These are phyloP conservation scores for Heteractis magnifica DNA, from an alignment of 92 coral and sea anemone species.

Conservation along the genomic window DNA sequence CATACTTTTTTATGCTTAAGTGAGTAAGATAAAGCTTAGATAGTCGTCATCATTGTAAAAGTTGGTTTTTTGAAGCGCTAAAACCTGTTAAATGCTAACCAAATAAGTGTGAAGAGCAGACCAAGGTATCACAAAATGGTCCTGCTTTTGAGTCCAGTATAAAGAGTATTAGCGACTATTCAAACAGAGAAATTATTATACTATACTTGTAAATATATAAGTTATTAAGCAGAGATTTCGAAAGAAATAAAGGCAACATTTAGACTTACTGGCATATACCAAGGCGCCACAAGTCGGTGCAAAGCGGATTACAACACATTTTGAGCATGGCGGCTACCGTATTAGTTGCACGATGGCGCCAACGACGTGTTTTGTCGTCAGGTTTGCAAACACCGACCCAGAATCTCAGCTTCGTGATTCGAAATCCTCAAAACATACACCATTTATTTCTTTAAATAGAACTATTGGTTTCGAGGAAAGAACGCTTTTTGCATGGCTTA, in stretches of 20 bases:
- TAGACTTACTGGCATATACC: conserved; percentile 28
- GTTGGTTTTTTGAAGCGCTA: not conserved
- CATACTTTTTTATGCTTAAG: not conserved
- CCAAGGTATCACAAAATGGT: too few relatives aligned
- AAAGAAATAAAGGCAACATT: not conserved
- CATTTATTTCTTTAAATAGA: not conserved
- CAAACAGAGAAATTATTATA: not conserved
- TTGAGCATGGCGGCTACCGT: conserved; percentile 69
- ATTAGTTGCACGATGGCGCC: conserved; percentile 50
- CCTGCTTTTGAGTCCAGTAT: not conserved
- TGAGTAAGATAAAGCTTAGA: not conserved
- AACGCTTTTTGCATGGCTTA: not conserved
- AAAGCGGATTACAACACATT: conserved; percentile 83
- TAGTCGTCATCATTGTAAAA: not conserved
- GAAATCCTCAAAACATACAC: not conserved
- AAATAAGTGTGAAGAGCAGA: not conserved
- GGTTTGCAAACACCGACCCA: not conserved
- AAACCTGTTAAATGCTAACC: not conserved
- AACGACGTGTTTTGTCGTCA: conserved; percentile 45
- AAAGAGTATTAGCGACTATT: not conserved
- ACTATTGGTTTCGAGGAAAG: not conserved
- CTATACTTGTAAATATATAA: not conserved
- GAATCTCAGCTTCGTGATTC: not conserved
- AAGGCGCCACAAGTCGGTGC: conserved; percentile 52
- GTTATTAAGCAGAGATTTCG: not conserved